Conservation (phyloP, 2,888 invertebrate genomes). For the Pterobdella sp. region DNA sequence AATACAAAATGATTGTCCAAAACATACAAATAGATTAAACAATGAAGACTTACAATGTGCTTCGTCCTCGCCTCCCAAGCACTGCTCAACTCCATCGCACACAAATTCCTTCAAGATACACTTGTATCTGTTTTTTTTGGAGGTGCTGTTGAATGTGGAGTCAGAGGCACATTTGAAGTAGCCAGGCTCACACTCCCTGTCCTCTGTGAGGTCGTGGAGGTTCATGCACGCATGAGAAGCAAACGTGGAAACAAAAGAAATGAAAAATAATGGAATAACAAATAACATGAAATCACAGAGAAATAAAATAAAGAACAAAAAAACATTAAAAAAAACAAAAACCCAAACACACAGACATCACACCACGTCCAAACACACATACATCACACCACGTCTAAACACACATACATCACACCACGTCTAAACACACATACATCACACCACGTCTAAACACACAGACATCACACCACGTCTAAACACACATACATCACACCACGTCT, state of each 20-base stretch:
- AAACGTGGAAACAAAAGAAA: not conserved
- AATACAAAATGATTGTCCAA: no score
- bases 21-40: no score
- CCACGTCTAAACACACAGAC: slow-evolving; percentile 37
- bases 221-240: no score
- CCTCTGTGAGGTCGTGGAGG: not conserved
- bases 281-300: not conserved
- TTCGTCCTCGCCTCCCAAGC: slow-evolving; percentile 33
- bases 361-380: no score
- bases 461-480: slow-evolving; percentile 26
- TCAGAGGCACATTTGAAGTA: slow-evolving; percentile 18
- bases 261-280: not conserved
- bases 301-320: not conserved
- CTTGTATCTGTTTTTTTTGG: not conserved
- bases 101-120: slow-evolving; percentile 33
- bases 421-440: not conserved
- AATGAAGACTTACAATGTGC: slow-evolving; percentile 28
- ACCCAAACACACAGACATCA: slow-evolving; percentile 43
- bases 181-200: slow-evolving; percentile 14
- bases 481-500: not conserved
- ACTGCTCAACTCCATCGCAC: slow-evolving; percentile 36
- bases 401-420: not conserved
- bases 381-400: no score
- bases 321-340: not conserved
- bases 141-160: not conserved